Base-by-base conservation (phyloP, 2,888 invertebrate species). In the Athalia cordata region DNA sequence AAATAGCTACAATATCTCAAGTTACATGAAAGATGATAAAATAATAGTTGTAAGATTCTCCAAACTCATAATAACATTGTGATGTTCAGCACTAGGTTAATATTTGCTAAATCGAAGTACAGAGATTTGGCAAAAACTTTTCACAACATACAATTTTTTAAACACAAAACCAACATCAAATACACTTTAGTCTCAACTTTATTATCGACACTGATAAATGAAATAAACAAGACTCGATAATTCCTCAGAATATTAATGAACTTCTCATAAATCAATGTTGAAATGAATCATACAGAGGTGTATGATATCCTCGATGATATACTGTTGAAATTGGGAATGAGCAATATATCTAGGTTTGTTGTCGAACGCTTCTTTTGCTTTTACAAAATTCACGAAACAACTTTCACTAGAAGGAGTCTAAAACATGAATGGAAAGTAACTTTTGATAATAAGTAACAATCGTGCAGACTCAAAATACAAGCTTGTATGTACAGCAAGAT, bases 291-390 rank as follows among this genome's bases (percentile, higher is more conserved):
- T 15, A 29, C 15, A n/a, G 52, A n/a, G 68, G 52, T 68, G 49
- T 0, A 68, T 68, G 68, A 68, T 55, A 43, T 68, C 68, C 29
- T 29, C 29, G 29, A 29, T 29, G 29, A 29, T 29, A 68, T 68
- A 43, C 50, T 52, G 15, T 52, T 68, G 52, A 29, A 55, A 3
- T 68, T 55, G 9, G 11, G 43, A 68, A 67, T 52, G 52, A 68
- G 55, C 6, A 6, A 9, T 43, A 43, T 2, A 52, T 11, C 29
- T 29, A 50, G 55, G 68, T 43, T 43, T 6, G 50, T 11, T 50
- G 50, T 7, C 0, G 11, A 55, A 65, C 47, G 13, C n/a, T 49
- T 65, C 7, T 65, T n/a, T 49, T 6, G 1, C 7, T 65, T 47
- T 52, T 0, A 8, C 9, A 43, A 6, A 43, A 55, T 29, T 55